These are phyloP conservation scores for Eilema sororculum DNA, from an alignment of 2,888 invertebrate species.

Conservation along the genomic window DNA sequence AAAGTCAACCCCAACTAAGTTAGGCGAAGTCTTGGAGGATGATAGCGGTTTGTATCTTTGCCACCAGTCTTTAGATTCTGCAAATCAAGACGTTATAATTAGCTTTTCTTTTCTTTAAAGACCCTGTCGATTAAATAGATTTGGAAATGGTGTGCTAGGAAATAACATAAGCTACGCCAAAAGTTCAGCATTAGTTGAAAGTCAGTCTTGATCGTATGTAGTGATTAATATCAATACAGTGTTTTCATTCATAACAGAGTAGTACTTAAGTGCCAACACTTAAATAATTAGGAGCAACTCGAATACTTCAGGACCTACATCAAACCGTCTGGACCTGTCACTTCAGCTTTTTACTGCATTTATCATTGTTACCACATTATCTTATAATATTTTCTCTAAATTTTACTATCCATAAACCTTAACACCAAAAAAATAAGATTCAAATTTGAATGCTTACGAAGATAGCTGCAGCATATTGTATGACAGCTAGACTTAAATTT, in stretches of 20 bases:
- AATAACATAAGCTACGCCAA: no score
- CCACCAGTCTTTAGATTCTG: no score
- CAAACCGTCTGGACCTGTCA: conserved; percentile 53
- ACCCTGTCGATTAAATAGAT: no score
- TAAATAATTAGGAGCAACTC: conserved; percentile 27
- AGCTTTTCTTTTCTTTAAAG: no score
- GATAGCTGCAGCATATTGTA: conserved; percentile 27
- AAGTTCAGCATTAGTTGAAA: no score
- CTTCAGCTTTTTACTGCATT: conserved; percentile 61
- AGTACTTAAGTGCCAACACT: conserved; percentile 1
- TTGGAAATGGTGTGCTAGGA: no score
- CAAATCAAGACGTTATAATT: no score
- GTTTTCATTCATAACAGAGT: not conserved
- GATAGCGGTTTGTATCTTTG: no score
- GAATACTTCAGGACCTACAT: conserved; percentile 52
- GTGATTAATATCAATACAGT: not conserved
- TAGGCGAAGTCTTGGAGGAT: no score
- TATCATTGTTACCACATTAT: conserved; percentile 49
- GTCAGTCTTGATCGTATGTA: not conserved
- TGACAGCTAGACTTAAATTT: conserved; percentile 49
- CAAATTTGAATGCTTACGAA: conserved; percentile 27
- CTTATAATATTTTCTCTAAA: conserved; percentile 14
- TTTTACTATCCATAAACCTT: conserved; percentile 18
- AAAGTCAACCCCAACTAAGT: no score
- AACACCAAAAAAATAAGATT: conserved; percentile 23